Base-by-base conservation (phyloP, 2,797 vertebrate species). In the Chloroceryle inda region DNA sequence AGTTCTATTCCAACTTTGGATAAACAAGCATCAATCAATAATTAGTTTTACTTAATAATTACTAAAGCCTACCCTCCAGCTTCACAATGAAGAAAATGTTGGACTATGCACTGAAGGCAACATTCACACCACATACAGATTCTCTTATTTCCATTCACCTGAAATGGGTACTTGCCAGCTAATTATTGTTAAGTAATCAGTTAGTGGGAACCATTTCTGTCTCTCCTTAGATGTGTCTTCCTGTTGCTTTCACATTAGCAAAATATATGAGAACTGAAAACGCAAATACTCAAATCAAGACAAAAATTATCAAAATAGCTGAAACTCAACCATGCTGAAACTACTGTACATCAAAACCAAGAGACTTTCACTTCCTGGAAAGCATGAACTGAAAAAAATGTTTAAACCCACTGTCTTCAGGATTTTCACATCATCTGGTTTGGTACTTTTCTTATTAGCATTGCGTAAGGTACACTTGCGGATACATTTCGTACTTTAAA, bases 271-370 rank as follows among this genome's bases (percentile, higher is more conserved):
- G 35, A 81, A 81, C 10, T 52, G 21, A 92, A 89, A 86, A 72
- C 0, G 2, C 1, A 4, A 88, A 75, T 67, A 50, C 10, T 59
- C 24, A 56, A 67, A 47, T n/a, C 0, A 0, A 68, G 21, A 38
- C 3, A 68, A 68, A 81, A 81, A 40, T 15, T 31, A 81, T 29
- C 52, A 58, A 55, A 83, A 69, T 13, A 83, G 11, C 12, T 29
- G 24, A 88, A 87, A 73, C 12, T 63, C 35, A 82, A 12, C 37
- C 33, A 67, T 67, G 42, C 6, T 37, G 29, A 83, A 85, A 83
- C 21, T 53, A 63, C 0, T 23, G 22, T 45, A 82, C 38, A 85
- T 37, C 21, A 82, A 63, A 88, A 19, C 14, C 44, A 86, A 62
- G 29, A 76, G 2, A 66, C 14, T 66, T 33, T 0, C 1, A 16